phyloP scores from a whole-genome alignment of 2,113 vertebrate species.

The Pygoscelis antarcticus region DNA sequence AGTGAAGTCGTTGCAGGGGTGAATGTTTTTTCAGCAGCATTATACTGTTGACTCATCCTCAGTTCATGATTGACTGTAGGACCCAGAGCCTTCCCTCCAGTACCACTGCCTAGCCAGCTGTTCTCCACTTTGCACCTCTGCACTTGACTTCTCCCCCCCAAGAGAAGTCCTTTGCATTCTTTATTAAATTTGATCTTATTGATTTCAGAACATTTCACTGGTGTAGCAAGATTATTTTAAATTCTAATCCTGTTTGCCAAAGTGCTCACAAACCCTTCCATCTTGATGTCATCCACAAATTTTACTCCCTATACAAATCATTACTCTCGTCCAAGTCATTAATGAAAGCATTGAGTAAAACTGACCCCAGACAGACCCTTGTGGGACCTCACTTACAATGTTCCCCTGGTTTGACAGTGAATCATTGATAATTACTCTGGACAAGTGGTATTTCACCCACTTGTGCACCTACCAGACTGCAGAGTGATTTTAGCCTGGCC shows the following conservation, averaged over 20 bases:
- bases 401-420: slow-evolving; percentile 4
- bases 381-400: slow-evolving; percentile 1
- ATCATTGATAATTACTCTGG: slow-evolving; percentile 37
- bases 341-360: slow-evolving; percentile 39
- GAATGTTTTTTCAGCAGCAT: neutral
- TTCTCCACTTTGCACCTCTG: neutral
- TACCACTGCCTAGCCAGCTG: neutral
- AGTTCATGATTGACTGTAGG: neutral
- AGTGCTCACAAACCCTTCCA: slow-evolving; percentile 10
- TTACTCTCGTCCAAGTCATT: slow-evolving; percentile 14
- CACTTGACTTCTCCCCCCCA: neutral
- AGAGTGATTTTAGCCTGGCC: neutral
- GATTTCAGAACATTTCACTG: slow-evolving; percentile 15
- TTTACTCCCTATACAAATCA: slow-evolving; percentile 27
- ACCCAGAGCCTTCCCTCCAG: neutral
- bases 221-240: slow-evolving; percentile 8
- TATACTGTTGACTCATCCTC: neutral
- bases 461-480: neutral
- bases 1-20: neutral
- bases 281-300: slow-evolving; percentile 27
- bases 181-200: slow-evolving; percentile 39
- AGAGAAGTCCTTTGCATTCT: neutral
- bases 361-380: slow-evolving; percentile 18
- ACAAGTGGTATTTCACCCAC: slow-evolving; percentile 31
- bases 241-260: neutral